These are phyloP conservation scores for Canis aureus DNA, from an alignment of 2,113 vertebrate species.

Conservation along the genomic window DNA sequence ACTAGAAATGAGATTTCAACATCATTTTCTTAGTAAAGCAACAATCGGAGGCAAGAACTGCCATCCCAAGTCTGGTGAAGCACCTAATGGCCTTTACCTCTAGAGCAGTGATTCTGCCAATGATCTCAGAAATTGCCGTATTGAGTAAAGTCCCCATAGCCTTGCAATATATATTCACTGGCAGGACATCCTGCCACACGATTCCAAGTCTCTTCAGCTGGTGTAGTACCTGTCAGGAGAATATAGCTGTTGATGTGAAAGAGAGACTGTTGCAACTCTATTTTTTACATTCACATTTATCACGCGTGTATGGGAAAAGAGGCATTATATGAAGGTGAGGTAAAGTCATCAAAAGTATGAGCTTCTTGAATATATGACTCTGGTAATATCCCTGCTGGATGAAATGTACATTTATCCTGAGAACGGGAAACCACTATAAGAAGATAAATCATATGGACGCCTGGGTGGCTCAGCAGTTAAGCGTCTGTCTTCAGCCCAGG, in stretches of 20 bases:
- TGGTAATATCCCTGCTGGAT: background rate
- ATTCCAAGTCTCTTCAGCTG: slow-evolving; percentile 95
- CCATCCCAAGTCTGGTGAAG: background rate
- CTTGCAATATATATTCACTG: slow-evolving; percentile 96
- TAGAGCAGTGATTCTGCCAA: slow-evolving; percentile 92
- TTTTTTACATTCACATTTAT: slow-evolving; percentile 28
- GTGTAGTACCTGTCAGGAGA: slow-evolving; percentile 92
- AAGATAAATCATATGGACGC: background rate
- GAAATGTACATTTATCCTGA: background rate
- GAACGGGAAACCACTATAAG: background rate
- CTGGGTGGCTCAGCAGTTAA: too few species aligned
- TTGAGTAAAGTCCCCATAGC: slow-evolving; percentile 96
- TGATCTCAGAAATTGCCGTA: slow-evolving; percentile 93
- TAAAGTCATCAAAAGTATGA: background rate
- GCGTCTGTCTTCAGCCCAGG: too few species aligned
- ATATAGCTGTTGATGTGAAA: background rate
- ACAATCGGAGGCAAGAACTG: background rate
- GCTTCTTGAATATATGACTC: slow-evolving; percentile 33
- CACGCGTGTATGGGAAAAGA: background rate
- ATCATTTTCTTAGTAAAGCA: slow-evolving; percentile 12
- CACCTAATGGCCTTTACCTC: slow-evolving; percentile 88
- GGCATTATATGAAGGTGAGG: background rate
- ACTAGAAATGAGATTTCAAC: background rate
- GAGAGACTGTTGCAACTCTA: background rate
- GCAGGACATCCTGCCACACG: slow-evolving; percentile 98